Evolutionary conservation across 2,797 vertebrate genomes (phyloP).

Genomic region (Emys orbicularis): DNA sequence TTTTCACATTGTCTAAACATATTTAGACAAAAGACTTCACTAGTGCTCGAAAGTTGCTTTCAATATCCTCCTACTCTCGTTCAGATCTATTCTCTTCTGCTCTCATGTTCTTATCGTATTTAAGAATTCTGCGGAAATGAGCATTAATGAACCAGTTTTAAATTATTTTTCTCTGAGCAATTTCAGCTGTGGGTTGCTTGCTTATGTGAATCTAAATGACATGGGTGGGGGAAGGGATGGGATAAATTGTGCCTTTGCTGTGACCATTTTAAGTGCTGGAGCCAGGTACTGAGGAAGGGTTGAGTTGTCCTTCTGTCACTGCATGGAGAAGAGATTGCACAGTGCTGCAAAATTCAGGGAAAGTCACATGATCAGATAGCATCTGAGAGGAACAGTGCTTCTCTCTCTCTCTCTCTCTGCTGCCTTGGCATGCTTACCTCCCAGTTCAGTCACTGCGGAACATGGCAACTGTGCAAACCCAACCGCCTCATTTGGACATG

Average conservation of each 20-base stretch:
- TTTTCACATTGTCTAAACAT: conserved; percentile 70
- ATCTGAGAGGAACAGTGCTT: neutral
- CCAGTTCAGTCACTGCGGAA: neutral
- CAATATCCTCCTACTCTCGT: conserved; percentile 69
- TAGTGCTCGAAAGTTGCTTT: conserved; percentile 63
- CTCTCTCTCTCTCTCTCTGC: neutral
- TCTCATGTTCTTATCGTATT: conserved; percentile 67
- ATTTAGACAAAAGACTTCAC: conserved; percentile 70
- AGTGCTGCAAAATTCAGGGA: neutral
- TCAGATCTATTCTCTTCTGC: conserved; percentile 58
- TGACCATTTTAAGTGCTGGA: conserved; percentile 26
- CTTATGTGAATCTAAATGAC: conserved; percentile 73
- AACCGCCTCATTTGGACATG: neutral
- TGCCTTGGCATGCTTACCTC: neutral
- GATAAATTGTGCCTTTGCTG: conserved; percentile 19
- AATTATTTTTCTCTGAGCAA: conserved; percentile 74
- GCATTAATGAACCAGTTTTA: conserved; percentile 77
- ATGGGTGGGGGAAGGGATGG: conserved; percentile 21
- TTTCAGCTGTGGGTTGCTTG: conserved; percentile 70
- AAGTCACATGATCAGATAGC: accelerated
- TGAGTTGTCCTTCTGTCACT: conserved; percentile 1
- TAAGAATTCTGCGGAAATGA: conserved; percentile 72
- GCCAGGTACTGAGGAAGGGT: conserved; percentile 27
- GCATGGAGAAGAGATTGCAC: neutral
- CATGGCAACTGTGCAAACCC: neutral